These are phyloP conservation scores for Neolamprologus brichardi DNA, from an alignment of 2,113 vertebrate species.

Conservation along the genomic window DNA sequence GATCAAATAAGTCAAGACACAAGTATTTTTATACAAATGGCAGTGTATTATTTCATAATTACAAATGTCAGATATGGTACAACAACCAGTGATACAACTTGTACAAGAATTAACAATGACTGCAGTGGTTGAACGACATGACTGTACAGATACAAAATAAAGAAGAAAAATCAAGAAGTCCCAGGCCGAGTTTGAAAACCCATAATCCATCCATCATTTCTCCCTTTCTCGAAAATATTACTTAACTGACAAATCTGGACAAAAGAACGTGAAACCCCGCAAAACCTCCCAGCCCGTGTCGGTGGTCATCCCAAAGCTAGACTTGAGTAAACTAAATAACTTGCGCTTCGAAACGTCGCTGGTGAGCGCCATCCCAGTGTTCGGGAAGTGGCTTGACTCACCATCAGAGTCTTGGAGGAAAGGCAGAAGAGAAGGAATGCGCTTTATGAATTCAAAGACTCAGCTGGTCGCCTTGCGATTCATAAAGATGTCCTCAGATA, in stretches of 20 bases:
- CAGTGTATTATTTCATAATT: slow-evolving; percentile 85
- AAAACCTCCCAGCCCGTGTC: not conserved
- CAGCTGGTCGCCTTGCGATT: slow-evolving; percentile 53
- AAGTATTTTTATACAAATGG: slow-evolving; percentile 64
- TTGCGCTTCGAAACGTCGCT: not conserved
- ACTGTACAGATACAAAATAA: slow-evolving; percentile 67
- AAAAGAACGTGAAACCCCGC: not conserved
- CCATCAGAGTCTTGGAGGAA: not conserved
- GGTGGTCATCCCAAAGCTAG: not conserved
- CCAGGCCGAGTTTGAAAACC: slow-evolving; percentile 46
- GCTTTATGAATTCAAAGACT: slow-evolving; percentile 44
- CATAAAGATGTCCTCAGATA: slow-evolving; percentile 63
- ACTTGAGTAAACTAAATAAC: slow-evolving; percentile 7
- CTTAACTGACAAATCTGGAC: not conserved
- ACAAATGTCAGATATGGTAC: slow-evolving; percentile 78
- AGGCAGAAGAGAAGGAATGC: slow-evolving; percentile 29
- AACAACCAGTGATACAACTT: slow-evolving; percentile 79
- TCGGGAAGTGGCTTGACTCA: not conserved
- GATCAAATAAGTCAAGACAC: slow-evolving; percentile 39
- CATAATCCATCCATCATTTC: slow-evolving; percentile 8
- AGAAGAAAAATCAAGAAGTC: slow-evolving; percentile 39
- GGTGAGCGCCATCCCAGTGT: not conserved
- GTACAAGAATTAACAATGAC: slow-evolving; percentile 77
- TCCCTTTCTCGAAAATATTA: not conserved
- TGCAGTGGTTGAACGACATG: slow-evolving; percentile 77